A percentile compares a stretch with the other conserved stretches of the same genome.
Conservation (phyloP, 2,113 vertebrate species). For the Lophochroa leadbeateri region DNA sequence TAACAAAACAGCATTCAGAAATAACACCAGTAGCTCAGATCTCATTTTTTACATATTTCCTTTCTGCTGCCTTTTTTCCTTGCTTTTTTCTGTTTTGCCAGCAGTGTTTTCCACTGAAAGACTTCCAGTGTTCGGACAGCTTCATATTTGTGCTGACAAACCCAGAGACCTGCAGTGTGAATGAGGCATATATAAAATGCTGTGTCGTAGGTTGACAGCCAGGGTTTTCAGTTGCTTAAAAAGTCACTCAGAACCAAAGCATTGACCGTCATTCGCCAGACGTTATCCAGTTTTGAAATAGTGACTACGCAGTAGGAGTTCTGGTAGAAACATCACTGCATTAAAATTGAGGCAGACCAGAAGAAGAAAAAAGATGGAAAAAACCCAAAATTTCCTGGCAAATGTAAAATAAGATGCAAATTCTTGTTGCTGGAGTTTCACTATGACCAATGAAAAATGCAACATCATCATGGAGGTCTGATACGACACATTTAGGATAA, state of each 20-base stretch:
- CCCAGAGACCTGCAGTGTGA: background rate
- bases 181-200: background rate
- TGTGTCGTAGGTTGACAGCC: background rate
- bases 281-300: background rate
- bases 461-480: fast-evolving
- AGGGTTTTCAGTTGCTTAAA: background rate
- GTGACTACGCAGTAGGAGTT: background rate
- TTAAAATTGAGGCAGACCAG: background rate
- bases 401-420: background rate
- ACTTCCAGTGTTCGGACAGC: background rate
- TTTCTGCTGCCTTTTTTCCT: background rate
- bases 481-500: background rate
- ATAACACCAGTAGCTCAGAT: background rate
- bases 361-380: background rate
- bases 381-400: fast-evolving
- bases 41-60: background rate
- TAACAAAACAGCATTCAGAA: background rate
- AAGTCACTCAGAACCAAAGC: background rate
- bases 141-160: background rate
- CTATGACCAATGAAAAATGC: background rate
- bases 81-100: background rate
- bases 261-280: background rate
- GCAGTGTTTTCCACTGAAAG: background rate
- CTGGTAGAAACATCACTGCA: background rate
- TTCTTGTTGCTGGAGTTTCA: background rate